Evolutionary conservation across 2,888 invertebrate species (phyloP).

Genomic region (Drosophila infuscata): DNA sequence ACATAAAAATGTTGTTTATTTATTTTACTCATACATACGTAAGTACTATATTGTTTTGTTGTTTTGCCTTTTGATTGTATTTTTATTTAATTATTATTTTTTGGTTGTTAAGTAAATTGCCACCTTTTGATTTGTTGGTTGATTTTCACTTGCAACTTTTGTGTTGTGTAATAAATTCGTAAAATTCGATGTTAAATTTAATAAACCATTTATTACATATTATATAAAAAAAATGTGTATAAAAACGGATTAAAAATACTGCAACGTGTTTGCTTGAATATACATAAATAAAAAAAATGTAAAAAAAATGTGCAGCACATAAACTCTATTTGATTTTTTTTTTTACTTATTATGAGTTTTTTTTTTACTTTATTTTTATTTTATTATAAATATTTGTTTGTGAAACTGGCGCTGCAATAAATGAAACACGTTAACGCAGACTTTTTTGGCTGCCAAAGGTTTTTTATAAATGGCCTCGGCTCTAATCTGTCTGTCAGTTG

Average conservation of each 20-base stretch:
- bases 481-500: slow-evolving; percentile 32
- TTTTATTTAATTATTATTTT: slow-evolving; percentile 52
- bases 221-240: slow-evolving; percentile 68
- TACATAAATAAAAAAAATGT: slow-evolving; percentile 16
- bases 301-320: slow-evolving; percentile 44
- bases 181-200: slow-evolving; percentile 83
- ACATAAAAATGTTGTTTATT: slow-evolving; percentile 69
- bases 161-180: slow-evolving; percentile 78
- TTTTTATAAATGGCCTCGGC: slow-evolving; percentile 30
- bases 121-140: slow-evolving; percentile 64
- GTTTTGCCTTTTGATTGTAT: slow-evolving; percentile 62
- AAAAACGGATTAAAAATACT: slow-evolving; percentile 62
- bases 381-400: background rate
- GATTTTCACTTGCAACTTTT: slow-evolving; percentile 45
- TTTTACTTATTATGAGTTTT: background rate
- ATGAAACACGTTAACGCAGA: slow-evolving; percentile 56
- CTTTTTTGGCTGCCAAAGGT: slow-evolving; percentile 37
- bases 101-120: slow-evolving; percentile 62
- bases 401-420: slow-evolving; percentile 53
- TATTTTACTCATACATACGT: slow-evolving; percentile 62
- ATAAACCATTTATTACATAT: slow-evolving; percentile 77
- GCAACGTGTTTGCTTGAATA: slow-evolving; percentile 31
- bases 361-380: background rate
- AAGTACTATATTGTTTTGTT: slow-evolving; percentile 58
- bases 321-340: slow-evolving; percentile 33